Percentiles rank a stretch among this genome's conserved stretches.
phyloP scores from a whole-genome alignment of 2,888 invertebrate genomes.

The Phytoseiulus persimilis region DNA sequence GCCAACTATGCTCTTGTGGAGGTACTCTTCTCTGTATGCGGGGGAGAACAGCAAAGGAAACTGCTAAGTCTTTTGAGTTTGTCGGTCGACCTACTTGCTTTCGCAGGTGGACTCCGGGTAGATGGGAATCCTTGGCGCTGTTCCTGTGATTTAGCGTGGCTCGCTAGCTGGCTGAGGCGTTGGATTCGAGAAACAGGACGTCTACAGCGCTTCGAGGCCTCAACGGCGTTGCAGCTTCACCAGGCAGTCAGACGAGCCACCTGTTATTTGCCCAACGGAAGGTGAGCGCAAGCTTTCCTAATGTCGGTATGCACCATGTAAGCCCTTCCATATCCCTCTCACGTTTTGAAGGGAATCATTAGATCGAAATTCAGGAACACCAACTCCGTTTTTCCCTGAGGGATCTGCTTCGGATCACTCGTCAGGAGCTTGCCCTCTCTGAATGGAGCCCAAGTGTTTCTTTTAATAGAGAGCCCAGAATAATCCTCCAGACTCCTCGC shows the following conservation, averaged over 20 bases:
- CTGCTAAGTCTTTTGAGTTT: neutral
- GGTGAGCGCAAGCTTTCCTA: neutral
- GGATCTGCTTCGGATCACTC: neutral
- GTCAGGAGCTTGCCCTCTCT: neutral
- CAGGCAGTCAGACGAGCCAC: slow-evolving; percentile 18
- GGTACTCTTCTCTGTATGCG: neutral
- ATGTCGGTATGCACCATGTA: no score
- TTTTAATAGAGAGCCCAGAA: neutral
- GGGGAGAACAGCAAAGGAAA: neutral
- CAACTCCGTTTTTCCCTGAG: neutral
- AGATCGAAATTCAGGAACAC: neutral
- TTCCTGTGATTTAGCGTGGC: slow-evolving; percentile 35
- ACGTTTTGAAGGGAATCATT: no score
- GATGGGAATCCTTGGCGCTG: slow-evolving; percentile 35
- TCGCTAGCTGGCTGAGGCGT: slow-evolving; percentile 26
- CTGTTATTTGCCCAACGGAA: slow-evolving; percentile 14
- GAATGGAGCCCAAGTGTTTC: neutral
- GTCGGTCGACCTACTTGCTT: neutral
- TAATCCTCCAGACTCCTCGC: neutral
- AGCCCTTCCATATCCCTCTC: no score
- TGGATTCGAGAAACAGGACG: slow-evolving; percentile 29
- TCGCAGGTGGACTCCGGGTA: slow-evolving; percentile 25
- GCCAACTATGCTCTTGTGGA: neutral
- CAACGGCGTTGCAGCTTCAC: slow-evolving; percentile 28
- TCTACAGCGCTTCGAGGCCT: slow-evolving; percentile 20